These are phyloP conservation scores for Rattus norvegicus DNA, from an alignment of 2,113 vertebrate species.

Conservation along the genomic window GRCr8 NC_086029.1:65402001-65402500, in stretches of 20 bases:
- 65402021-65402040: not conserved
- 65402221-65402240: not conserved
- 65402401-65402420: not conserved
- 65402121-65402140: not conserved
- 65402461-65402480: not conserved
- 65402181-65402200: not conserved
- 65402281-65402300: not conserved
- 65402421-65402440: not conserved
- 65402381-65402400: not conserved
- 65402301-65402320: not conserved
- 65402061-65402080: not conserved
- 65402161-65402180: not conserved
- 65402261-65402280: not conserved
- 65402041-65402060: not conserved
- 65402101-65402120: not conserved
- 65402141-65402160: not conserved
- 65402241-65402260: not conserved
- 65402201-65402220: not conserved
- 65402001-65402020: no score
- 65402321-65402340: not conserved
- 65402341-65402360: not conserved
- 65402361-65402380: not conserved
- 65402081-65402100: not conserved
- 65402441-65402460: not conserved
- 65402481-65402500: not conserved